These are phyloP conservation scores for Catostomus latipinnis DNA, from an alignment of 2,797 vertebrate species.

Conservation along the genomic window DNA sequence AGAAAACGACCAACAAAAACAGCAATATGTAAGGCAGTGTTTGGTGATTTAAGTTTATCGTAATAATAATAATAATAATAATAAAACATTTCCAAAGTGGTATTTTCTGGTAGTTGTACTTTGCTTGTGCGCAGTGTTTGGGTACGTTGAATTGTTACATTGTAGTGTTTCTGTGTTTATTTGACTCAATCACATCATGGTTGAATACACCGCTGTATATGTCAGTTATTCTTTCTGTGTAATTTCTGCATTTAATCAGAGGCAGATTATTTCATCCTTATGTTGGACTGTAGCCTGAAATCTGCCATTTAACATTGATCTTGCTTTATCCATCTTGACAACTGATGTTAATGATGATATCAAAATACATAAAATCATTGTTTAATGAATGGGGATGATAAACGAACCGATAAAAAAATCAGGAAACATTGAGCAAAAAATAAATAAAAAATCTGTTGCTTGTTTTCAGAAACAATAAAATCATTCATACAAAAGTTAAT, in stretches of 20 bases:
- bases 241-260: constrained; percentile 12
- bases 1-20: constrained; percentile 75
- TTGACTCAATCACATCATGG: constrained; percentile 18
- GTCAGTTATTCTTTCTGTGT: constrained; percentile 20
- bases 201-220: constrained; percentile 54
- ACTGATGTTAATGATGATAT: not conserved
- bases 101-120: constrained; percentile 68
- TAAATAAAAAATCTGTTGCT: not conserved
- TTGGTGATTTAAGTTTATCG: constrained; percentile 81
- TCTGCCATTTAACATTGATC: not conserved
- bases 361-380: not conserved
- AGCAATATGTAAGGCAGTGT: constrained; percentile 87
- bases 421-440: not conserved
- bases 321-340: not conserved
- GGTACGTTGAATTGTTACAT: constrained; percentile 49
- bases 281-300: not conserved
- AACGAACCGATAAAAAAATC: not conserved
- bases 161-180: constrained; percentile 51
- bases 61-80: constrained; percentile 64
- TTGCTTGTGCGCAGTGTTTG: constrained; percentile 53
- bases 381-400: not conserved
- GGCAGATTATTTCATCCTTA: constrained; percentile 9
- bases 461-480: not conserved
- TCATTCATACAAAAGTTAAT: not conserved
- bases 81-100: constrained; percentile 57